phyloP scores from a whole-genome alignment of 1,140 invertebrate species.

The Drosophila lacteicornis region DNA sequence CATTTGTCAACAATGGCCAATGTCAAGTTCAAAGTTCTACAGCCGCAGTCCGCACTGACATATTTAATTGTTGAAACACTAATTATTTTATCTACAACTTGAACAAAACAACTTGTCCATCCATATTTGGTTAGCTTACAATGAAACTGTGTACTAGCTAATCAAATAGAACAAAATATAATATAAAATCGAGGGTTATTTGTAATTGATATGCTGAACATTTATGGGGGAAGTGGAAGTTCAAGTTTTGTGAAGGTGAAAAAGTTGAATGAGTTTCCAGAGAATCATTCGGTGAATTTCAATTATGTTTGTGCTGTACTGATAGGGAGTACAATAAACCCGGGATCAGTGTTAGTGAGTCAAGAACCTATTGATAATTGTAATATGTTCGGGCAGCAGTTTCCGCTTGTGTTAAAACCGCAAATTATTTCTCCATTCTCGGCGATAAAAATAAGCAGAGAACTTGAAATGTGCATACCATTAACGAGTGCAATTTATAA shows the following conservation, averaged over 20 bases:
- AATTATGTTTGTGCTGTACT: slow-evolving; percentile 2
- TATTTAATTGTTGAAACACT: slow-evolving; percentile 55
- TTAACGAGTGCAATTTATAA: slow-evolving; percentile 11
- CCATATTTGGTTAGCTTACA: slow-evolving; percentile 20
- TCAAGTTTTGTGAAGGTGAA: slow-evolving; percentile 26
- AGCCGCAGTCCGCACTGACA: slow-evolving; percentile 26
- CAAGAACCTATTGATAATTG: slow-evolving; percentile 28
- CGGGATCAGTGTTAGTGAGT: slow-evolving; percentile 20
- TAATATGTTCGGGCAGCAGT: slow-evolving; percentile 12
- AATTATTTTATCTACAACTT: slow-evolving; percentile 31
- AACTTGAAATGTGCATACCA: slow-evolving; percentile 22
- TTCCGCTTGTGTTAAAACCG: slow-evolving; percentile 32
- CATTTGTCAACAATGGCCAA: slow-evolving; percentile 50
- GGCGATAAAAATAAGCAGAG: slow-evolving; percentile 23
- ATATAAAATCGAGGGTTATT: slow-evolving; percentile 19
- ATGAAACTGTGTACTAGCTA: slow-evolving; percentile 4
- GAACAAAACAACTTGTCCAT: not conserved
- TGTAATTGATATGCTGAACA: slow-evolving; percentile 44
- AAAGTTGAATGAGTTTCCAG: slow-evolving; percentile 24
- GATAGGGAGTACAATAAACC: slow-evolving; percentile 28
- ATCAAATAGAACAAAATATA: slow-evolving; percentile 5
- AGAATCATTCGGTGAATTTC: slow-evolving; percentile 22
- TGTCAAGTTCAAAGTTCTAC: slow-evolving; percentile 69
- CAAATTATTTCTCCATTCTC: slow-evolving; percentile 13
- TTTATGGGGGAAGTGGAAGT: slow-evolving; percentile 21